Conservation (phyloP, 1,140 invertebrate species). For the Physella acuta region DNA sequence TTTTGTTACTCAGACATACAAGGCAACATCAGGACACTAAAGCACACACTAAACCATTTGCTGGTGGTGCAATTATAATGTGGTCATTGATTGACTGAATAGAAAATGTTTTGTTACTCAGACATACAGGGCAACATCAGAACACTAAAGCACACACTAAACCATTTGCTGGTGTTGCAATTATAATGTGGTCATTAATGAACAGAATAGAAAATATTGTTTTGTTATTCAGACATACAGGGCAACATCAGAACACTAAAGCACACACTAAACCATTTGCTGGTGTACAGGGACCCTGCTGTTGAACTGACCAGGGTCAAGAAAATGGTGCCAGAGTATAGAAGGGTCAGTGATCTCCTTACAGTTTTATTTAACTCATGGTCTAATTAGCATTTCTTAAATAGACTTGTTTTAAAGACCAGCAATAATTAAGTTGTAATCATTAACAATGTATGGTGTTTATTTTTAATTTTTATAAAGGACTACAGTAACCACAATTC, state of each 20-base stretch:
- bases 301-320: slow-evolving; percentile 40
- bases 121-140: slow-evolving; percentile 51
- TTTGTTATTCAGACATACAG: slow-evolving; percentile 48
- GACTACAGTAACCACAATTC: not conserved
- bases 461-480: not conserved
- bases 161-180: slow-evolving; percentile 48
- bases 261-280: slow-evolving; percentile 43
- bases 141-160: slow-evolving; percentile 46
- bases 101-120: too few relatives aligned
- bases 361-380: too few relatives aligned
- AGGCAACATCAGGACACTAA: slow-evolving; percentile 47
- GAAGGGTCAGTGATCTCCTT: slow-evolving; percentile 36
- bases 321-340: slow-evolving; percentile 44
- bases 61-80: too few relatives aligned
- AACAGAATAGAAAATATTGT: too few relatives aligned
- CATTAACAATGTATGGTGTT: not conserved
- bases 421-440: not conserved
- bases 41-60: slow-evolving; percentile 45
- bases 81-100: too few relatives aligned
- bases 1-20: slow-evolving; percentile 53
- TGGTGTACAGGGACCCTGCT: slow-evolving; percentile 49
- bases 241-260: slow-evolving; percentile 49
- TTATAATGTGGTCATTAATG: too few relatives aligned
- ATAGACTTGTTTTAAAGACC: not conserved
- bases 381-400: too few relatives aligned